These are phyloP conservation scores for Gallinago jamesoni DNA, from an alignment of 2,113 vertebrate species.

Conservation along the genomic window DNA sequence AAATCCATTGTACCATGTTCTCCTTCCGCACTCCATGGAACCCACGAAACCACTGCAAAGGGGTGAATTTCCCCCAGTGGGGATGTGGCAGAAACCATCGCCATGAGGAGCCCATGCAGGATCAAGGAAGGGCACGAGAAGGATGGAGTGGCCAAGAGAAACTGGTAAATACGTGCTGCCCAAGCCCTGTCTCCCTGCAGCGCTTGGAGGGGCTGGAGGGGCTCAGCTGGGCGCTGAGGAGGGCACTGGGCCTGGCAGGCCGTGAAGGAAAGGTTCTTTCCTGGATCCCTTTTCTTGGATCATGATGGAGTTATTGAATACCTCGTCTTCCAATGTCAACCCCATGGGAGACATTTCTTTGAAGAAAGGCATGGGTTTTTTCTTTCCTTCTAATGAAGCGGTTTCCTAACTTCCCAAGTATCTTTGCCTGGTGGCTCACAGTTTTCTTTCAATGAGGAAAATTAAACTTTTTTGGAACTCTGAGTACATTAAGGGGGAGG, in stretches of 20 bases:
- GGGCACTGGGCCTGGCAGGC: background rate
- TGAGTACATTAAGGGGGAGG: background rate
- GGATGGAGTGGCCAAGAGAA: fast-evolving
- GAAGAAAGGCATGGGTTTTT: background rate
- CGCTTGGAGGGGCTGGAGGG: fast-evolving
- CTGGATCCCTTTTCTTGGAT: background rate
- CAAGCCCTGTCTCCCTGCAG: fast-evolving
- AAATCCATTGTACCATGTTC: fast-evolving
- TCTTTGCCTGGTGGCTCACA: background rate
- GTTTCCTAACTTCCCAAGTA: background rate
- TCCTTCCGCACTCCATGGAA: background rate
- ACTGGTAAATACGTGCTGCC: too few species aligned
- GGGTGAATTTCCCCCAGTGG: fast-evolving
- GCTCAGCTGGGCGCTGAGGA: too few species aligned
- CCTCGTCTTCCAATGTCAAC: background rate
- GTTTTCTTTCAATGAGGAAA: background rate
- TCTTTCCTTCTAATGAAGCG: background rate
- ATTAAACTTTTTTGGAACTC: background rate
- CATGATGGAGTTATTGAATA: background rate
- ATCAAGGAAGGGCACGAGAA: background rate
- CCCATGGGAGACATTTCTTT: background rate
- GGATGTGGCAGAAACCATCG: background rate
- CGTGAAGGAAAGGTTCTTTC: fast-evolving
- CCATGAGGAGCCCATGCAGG: fast-evolving
- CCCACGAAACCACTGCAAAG: background rate